Evolutionary conservation across 2,797 vertebrate genomes (phyloP).

Genomic region (Tauraco hartlaubi): DNA sequence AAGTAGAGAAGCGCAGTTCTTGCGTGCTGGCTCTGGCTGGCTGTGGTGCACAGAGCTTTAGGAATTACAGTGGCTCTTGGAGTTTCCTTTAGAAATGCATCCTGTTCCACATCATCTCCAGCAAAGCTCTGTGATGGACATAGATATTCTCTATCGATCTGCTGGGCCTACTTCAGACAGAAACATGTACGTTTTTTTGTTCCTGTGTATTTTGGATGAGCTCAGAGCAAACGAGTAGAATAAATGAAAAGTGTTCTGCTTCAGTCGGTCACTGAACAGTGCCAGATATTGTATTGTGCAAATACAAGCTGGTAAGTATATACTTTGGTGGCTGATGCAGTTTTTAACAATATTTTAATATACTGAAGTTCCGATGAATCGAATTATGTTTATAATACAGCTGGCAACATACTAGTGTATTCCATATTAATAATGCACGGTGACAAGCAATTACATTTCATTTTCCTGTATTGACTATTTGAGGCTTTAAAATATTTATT

Average conservation of each 20-base stretch:
- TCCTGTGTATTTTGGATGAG: slow-evolving; percentile 18
- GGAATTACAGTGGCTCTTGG: not conserved
- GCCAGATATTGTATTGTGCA: not conserved
- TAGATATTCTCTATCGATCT: not conserved
- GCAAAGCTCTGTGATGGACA: not conserved
- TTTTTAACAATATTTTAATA: slow-evolving; percentile 36
- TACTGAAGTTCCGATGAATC: not conserved
- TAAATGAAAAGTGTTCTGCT: slow-evolving; percentile 24
- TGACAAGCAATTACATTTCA: slow-evolving; percentile 15
- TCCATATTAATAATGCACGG: not conserved
- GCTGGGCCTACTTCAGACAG: not conserved
- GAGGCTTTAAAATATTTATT: slow-evolving; percentile 52
- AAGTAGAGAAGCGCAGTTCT: not conserved
- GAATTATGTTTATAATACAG: not conserved
- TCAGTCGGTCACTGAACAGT: not conserved
- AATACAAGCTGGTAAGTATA: not conserved
- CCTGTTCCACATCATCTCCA: slow-evolving; percentile 19
- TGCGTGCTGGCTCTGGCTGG: not conserved
- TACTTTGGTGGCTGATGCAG: not conserved
- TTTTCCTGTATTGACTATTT: slow-evolving; percentile 46
- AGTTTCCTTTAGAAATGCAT: not conserved
- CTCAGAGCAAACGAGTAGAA: not conserved
- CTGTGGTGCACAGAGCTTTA: not conserved
- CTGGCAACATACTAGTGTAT: not conserved
- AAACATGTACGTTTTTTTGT: not conserved